phyloP scores from a whole-genome alignment of 1,140 invertebrate species.

The Zaprionus tsacasi region DNA sequence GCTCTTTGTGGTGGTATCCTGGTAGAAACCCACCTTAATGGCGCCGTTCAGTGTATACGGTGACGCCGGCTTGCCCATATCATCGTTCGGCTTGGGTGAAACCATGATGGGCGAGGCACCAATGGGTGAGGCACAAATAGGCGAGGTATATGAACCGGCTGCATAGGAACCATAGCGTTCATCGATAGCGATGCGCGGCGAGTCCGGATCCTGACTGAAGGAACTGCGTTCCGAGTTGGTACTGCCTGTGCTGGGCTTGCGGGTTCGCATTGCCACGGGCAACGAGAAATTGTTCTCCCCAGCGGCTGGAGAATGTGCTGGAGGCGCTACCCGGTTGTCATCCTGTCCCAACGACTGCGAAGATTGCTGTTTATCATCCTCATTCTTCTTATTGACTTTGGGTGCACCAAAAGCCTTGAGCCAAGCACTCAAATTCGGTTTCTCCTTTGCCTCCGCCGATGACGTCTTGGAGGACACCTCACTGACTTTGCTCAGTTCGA shows the following conservation, averaged over 20 bases:
- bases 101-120: constrained; percentile 86
- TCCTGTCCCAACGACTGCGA: constrained; percentile 17
- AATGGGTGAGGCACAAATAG: constrained; percentile 86
- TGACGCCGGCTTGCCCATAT: constrained; percentile 86
- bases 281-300: constrained; percentile 70
- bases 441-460: constrained; percentile 85
- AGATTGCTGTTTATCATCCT: constrained; percentile 78
- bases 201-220: constrained; percentile 90
- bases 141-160: constrained; percentile 88
- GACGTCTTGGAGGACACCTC: constrained; percentile 84
- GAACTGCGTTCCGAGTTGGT: constrained; percentile 90
- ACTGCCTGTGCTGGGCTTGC: constrained; percentile 89
- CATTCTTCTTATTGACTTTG: constrained; percentile 85
- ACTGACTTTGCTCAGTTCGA: constrained; percentile 58
- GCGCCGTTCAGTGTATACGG: constrained; percentile 89
- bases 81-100: constrained; percentile 85
- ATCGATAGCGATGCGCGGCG: constrained; percentile 87
- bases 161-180: constrained; percentile 85
- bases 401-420: constrained; percentile 95
- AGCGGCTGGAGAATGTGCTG: constrained; percentile 62
- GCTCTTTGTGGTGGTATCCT: constrained; percentile 90
- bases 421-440: constrained; percentile 95
- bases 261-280: constrained; percentile 84
- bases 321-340: constrained; percentile 45
- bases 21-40: constrained; percentile 91